These are phyloP conservation scores for Pentalonia nigronervosa DNA, from an alignment of 1,140 invertebrate species.

Conservation along the genomic window DNA sequence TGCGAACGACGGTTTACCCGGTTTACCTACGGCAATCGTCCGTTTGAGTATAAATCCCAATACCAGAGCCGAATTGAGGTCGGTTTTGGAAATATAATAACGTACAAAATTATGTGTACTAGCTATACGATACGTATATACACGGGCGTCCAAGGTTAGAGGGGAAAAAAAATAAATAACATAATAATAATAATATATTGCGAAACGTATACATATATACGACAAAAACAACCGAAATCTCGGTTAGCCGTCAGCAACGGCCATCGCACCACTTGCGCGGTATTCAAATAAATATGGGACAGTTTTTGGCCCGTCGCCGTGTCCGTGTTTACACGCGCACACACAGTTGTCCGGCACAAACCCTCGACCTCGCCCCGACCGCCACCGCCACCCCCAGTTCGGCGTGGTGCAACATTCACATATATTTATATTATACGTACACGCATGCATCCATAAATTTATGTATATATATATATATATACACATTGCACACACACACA, in stretches of 20 bases:
- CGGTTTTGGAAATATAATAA: background rate
- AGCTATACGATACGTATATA: too few species aligned
- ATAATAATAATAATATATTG: background rate
- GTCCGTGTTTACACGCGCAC: background rate
- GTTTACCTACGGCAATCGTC: background rate
- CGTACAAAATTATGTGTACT: background rate
- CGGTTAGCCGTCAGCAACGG: background rate
- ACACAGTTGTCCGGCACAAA: background rate
- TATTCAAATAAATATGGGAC: constrained; percentile 6
- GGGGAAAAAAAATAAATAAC: background rate
- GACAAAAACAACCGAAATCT: background rate
- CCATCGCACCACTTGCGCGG: background rate
- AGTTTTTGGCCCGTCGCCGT: background rate
- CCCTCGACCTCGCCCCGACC: background rate
- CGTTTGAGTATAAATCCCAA: background rate
- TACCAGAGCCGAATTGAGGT: background rate
- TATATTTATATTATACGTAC: background rate
- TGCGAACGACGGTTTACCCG: background rate
- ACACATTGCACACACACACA: too few species aligned
- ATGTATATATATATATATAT: too few species aligned
- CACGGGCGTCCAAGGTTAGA: too few species aligned
- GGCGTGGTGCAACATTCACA: background rate
- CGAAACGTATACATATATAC: background rate
- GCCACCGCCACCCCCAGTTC: background rate
- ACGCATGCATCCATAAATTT: background rate